Base-by-base conservation (phyloP, 2,888 invertebrate genomes). In the Eilema caniola region DNA sequence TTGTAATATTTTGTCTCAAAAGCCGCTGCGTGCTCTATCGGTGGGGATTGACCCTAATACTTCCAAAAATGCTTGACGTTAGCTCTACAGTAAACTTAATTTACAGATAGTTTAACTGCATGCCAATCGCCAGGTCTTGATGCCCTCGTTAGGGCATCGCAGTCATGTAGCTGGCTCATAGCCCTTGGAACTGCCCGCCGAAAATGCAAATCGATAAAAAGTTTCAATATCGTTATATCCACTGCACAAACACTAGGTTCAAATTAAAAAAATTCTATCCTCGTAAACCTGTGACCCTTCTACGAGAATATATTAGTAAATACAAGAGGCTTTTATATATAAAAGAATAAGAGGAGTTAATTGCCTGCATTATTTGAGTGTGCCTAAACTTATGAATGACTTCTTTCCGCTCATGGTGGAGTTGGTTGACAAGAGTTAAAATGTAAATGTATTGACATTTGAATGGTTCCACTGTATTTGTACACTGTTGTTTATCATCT, bases 401-500 rank as follows among this genome's bases (percentile, higher is more conserved):
- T 31, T 56, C 10, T 41, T 53, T 7, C 28, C 14, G n/a, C 8
- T 64, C 31, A 10, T 16, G 25, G 16, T 28, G 25, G 59, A 59
- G 59, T 14, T 59, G 8, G 23, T 37, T 24, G 53, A 28, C 33
- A 37, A 64, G 28, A 64, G 25, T 25, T 25, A 12, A 28, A 64
- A 20, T 16, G 14, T 37, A 62, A 59, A 59, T 37, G 41, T 41
- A 65, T 65, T 31, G 66, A 57, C 66, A 31, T 65, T 31, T 31
- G 24, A 33, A 37, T 62, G 41, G 23, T 63, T 75, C 73, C 66
- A 63, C 53, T 71, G 63, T 63, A 74, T 76, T 75, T 74, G 74
- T 78, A 78, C 69, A 78, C 76, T 69, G 66, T 67, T 76, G 75
- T 77, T 77, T 81, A 79, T 72, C 68, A 53, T 31, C 63, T 66